Base-by-base conservation (phyloP, 1,140 invertebrate species). In the Dendroctonus valens region DNA sequence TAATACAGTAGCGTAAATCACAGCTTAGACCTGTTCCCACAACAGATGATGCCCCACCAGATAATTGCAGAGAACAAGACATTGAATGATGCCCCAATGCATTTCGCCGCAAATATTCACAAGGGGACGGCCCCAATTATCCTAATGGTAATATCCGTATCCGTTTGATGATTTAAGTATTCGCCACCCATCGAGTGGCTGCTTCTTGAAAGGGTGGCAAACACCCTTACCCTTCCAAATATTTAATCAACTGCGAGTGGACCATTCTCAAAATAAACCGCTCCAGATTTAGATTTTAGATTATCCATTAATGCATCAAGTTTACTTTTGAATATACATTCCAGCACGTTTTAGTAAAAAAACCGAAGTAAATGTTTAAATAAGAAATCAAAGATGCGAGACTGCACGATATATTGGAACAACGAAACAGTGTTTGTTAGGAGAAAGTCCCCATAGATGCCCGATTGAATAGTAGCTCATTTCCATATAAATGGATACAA, bases 61-160 rank as follows among this genome's bases (percentile, higher is more conserved):
- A 55, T 67, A 67, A 67, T 67, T 60, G 61, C 60, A 58, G 51
- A 55, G 40, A 57, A 60, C 65, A 67, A 61, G 58, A 61, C 52
- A 38, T 53, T 60, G 49, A 60, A 54, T 41, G 65, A 67, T 59
- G 42, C 58, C 50, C 51, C 46, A 37, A 64, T 42, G 61, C 44
- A 51, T 60, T 57, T 64, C 60, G 38, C 62, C 67, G 39, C 57
- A 69, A 67, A 67, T 63, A 71, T 69, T 69, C 49, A 62, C 41
- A 62, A 62, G 64, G 64, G 67, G 49, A 41, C 44, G 50, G 14
- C 54, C 64, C 70, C 60, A 71, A 71, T 73, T 69, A 71, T 71
- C 72, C 70, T 73, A 73, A 73, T 73, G 70, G 70, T 73, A 73
- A 73, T 73, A 73, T 69, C 65, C 66, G 70, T 73, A 73, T 73